Conservation (phyloP, 2,797 vertebrate species). For the Echeneis naucrates region DNA sequence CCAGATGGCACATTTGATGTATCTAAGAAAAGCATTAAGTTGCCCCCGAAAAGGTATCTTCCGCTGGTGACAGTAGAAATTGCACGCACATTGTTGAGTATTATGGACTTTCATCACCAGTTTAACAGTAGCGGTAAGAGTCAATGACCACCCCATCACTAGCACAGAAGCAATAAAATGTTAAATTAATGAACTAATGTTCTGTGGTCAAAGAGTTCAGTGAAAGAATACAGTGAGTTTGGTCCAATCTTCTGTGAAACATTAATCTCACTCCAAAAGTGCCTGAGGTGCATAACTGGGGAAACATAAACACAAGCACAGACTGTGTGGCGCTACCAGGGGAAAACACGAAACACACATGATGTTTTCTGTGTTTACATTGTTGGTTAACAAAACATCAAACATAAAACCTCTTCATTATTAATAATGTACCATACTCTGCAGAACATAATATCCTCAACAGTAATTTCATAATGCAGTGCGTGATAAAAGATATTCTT, state of each 20-base stretch:
- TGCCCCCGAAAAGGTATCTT: neutral
- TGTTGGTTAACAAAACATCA: slow-evolving; percentile 5
- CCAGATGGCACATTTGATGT: too few species aligned
- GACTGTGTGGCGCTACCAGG: neutral
- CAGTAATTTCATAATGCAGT: slow-evolving; percentile 1
- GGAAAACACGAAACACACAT: neutral
- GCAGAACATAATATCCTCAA: neutral
- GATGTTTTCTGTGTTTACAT: neutral
- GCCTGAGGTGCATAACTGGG: slow-evolving; percentile 17
- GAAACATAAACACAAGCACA: slow-evolving; percentile 5
- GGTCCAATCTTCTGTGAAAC: slow-evolving; percentile 53
- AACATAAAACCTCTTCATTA: neutral
- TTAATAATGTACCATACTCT: slow-evolving; percentile 1
- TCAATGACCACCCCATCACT: slow-evolving; percentile 22
- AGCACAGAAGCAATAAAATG: slow-evolving; percentile 34
- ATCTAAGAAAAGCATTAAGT: too few species aligned
- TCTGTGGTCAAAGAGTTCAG: slow-evolving; percentile 31
- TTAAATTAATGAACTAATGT: slow-evolving; percentile 56
- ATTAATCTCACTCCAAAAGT: slow-evolving; percentile 60
- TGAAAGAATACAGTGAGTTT: slow-evolving; percentile 16
- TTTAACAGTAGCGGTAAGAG: neutral
- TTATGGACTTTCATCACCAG: slow-evolving; percentile 32
- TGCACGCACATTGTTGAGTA: neutral
- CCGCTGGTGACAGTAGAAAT: too few species aligned
- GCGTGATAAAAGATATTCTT: slow-evolving; percentile 31